These are phyloP conservation scores for Aphidoletes aphidimyza DNA, from an alignment of 2,888 invertebrate species.

Conservation along the genomic window DNA sequence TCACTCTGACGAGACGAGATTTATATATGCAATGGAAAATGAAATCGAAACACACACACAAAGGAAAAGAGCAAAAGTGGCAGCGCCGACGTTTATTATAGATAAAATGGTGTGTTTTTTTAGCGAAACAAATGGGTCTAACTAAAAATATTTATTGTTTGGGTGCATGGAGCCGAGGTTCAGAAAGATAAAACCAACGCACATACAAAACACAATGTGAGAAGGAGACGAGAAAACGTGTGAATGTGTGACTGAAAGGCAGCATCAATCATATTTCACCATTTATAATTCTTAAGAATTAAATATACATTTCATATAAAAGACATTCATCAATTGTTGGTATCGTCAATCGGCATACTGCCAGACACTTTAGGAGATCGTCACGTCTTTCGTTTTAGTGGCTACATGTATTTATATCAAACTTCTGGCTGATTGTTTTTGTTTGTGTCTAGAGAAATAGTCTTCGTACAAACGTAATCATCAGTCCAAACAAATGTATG, in stretches of 20 bases:
- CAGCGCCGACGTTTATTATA: background rate
- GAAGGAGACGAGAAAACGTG: too few species aligned
- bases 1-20: constrained; percentile 26
- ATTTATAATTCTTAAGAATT: background rate
- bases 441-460: constrained; percentile 33
- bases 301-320: background rate
- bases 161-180: background rate
- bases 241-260: too few species aligned
- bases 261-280: constrained; percentile 20
- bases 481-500: background rate
- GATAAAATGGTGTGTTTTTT: background rate
- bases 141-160: background rate
- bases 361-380: background rate
- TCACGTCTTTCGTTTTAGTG: too few species aligned
- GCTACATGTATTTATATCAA: too few species aligned
- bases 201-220: too few species aligned
- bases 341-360: too few species aligned
- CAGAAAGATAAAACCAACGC: too few species aligned
- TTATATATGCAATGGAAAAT: constrained; percentile 23
- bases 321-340: constrained; percentile 25
- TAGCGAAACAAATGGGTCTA: background rate
- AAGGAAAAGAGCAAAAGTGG: too few species aligned
- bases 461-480: background rate
- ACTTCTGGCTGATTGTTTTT: background rate
- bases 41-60: background rate